These are phyloP conservation scores for Polia nebulosa DNA, from an alignment of 2,888 invertebrate genomes.

Conservation along the genomic window DNA sequence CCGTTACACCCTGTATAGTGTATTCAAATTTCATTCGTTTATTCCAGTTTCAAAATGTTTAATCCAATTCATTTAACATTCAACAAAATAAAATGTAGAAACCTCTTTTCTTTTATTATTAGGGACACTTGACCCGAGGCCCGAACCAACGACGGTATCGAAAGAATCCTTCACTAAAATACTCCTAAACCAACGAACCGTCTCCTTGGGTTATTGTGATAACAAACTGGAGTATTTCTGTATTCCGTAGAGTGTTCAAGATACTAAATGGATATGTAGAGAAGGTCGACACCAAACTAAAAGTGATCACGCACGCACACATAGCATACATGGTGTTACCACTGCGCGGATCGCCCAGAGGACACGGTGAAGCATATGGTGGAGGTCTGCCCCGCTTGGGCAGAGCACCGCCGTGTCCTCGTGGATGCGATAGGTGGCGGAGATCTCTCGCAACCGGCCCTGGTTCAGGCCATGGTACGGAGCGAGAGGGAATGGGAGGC, in stretches of 20 bases:
- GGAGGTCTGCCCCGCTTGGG: too few relatives aligned
- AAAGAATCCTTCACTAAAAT: slow-evolving; percentile 32
- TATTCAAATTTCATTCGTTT: too few relatives aligned
- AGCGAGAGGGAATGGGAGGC: too few relatives aligned
- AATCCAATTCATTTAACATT: too few relatives aligned
- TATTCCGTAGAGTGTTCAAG: slow-evolving; percentile 4
- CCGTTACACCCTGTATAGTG: too few relatives aligned
- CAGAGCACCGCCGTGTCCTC: too few relatives aligned
- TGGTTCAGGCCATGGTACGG: too few relatives aligned
- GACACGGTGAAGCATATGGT: too few relatives aligned
- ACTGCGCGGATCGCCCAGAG: too few relatives aligned
- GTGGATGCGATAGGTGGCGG: too few relatives aligned
- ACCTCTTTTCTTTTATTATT: slow-evolving; percentile 6
- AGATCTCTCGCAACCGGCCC: too few relatives aligned
- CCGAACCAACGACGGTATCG: slow-evolving; percentile 30
- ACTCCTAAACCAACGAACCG: slow-evolving; percentile 46
- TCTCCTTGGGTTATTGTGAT: slow-evolving; percentile 22
- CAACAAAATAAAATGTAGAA: slow-evolving; percentile 11
- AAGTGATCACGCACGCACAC: neutral
- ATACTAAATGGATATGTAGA: neutral
- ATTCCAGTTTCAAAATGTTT: too few relatives aligned
- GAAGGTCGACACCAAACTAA: neutral
- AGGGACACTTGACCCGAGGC: slow-evolving; percentile 19
- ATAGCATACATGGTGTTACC: neutral
- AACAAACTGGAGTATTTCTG: slow-evolving; percentile 19